Evolutionary conservation across 2,888 invertebrate genomes (phyloP).

Genomic region (Lasioglossum vierecki): DNA sequence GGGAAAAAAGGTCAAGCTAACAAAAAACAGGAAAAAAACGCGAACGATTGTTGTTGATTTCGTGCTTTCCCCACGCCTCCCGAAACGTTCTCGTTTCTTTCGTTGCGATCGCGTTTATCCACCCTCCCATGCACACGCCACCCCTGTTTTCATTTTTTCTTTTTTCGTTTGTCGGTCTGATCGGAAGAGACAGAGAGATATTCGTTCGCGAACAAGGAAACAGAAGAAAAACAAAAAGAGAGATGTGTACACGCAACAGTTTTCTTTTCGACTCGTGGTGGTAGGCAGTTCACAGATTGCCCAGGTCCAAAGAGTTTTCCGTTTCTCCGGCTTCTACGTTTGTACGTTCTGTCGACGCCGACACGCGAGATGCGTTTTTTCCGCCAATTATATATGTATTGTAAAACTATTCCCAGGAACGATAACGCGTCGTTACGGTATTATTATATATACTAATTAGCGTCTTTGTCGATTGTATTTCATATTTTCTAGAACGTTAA

Average conservation of each 20-base stretch:
- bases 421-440: slow-evolving; percentile 57
- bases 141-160: slow-evolving; percentile 2
- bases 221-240: not conserved
- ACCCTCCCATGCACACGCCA: not conserved
- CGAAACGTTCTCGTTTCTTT: slow-evolving; percentile 2
- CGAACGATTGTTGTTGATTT: slow-evolving; percentile 1
- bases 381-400: slow-evolving; percentile 52
- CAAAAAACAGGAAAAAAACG: not conserved
- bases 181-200: not conserved
- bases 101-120: slow-evolving; percentile 7
- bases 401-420: slow-evolving; percentile 58
- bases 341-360: slow-evolving; percentile 47
- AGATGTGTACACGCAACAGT: slow-evolving; percentile 9
- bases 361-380: slow-evolving; percentile 43
- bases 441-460: slow-evolving; percentile 60
- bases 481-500: slow-evolving; percentile 64
- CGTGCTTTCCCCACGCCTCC: not conserved
- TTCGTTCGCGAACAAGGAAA: not conserved
- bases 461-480: slow-evolving; percentile 63
- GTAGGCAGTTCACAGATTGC: slow-evolving; percentile 54
- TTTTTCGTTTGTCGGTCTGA: slow-evolving; percentile 7
- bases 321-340: slow-evolving; percentile 49
- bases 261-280: slow-evolving; percentile 47
- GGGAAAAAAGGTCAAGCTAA: not conserved
- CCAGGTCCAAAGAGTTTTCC: slow-evolving; percentile 61